A percentile compares a stretch with the other conserved stretches of the same genome.
phyloP scores from a whole-genome alignment of 2,113 vertebrate species.

The Ciconia stormi region DNA sequence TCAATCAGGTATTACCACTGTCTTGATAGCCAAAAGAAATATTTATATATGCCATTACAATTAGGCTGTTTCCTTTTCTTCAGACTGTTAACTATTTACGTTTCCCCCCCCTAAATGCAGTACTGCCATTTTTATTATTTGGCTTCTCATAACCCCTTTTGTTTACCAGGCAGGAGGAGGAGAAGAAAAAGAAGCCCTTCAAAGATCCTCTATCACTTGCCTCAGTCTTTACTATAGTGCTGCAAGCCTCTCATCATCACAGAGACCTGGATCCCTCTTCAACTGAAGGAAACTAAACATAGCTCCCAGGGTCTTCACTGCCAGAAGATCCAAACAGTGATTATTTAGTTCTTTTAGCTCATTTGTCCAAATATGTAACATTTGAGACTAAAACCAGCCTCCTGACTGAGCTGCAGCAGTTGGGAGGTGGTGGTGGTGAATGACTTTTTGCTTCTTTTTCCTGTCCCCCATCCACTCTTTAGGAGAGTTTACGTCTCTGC shows the following conservation, averaged over 20 bases:
- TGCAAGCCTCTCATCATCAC: not conserved
- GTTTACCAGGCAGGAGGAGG: not conserved
- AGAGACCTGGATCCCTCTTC: not conserved
- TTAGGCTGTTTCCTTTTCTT: not conserved
- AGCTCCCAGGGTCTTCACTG: not conserved
- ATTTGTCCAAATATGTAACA: not conserved
- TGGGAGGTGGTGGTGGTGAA: too few relatives aligned
- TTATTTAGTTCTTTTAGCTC: not conserved
- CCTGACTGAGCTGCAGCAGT: not conserved
- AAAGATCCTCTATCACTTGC: not conserved
- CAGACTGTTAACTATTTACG: not conserved
- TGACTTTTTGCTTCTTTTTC: not conserved
- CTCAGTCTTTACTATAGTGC: not conserved
- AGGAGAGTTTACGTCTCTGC: not conserved
- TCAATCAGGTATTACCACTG: not conserved
- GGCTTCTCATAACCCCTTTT: not conserved
- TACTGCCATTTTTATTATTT: not conserved
- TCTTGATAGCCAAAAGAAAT: slow-evolving; percentile 38
- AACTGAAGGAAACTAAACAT: not conserved
- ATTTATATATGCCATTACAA: slow-evolving; percentile 8
- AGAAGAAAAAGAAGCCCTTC: not conserved
- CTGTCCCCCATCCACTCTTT: not conserved
- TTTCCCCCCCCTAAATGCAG: not conserved
- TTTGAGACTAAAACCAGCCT: not conserved
- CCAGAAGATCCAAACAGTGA: not conserved